A percentile compares a stretch with the other conserved stretches of the same genome.
These are phyloP conservation scores for Haliclona indistincta DNA, from an alignment of 37 sponge, comb jelly and placozoan genomes.

Conservation along the genomic window DNA sequence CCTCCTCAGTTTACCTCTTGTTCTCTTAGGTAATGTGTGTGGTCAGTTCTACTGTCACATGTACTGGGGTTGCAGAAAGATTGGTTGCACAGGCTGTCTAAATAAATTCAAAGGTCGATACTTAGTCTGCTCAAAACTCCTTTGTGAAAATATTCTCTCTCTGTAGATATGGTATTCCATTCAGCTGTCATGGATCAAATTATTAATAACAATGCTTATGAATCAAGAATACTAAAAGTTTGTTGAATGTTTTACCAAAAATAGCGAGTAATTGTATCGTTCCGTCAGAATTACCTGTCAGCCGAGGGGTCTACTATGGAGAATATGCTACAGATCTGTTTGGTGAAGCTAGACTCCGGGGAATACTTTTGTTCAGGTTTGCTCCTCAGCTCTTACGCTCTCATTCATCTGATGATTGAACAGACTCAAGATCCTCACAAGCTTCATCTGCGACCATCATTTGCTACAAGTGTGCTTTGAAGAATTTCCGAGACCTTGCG, in stretches of 20 bases:
- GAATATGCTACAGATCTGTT: constrained; percentile 43
- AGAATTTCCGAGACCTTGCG: constrained; percentile 64
- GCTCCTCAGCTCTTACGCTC: background rate
- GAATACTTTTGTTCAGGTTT: constrained; percentile 49
- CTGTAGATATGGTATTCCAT: constrained; percentile 57
- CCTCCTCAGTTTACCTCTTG: too few species aligned
- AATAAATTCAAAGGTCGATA: constrained; percentile 63
- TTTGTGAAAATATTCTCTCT: background rate
- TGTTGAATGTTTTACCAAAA: background rate
- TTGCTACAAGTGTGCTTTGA: constrained; percentile 61
- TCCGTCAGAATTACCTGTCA: constrained; percentile 58
- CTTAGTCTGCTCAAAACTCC: background rate
- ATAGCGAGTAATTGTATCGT: background rate
- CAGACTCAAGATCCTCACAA: constrained; percentile 2
- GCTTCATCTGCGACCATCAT: constrained; percentile 16
- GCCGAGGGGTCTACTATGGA: constrained; percentile 33
- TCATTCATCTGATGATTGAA: background rate
- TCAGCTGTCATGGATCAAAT: constrained; percentile 21
- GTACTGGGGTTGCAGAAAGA: constrained; percentile 85
- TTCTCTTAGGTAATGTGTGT: constrained; percentile 74
- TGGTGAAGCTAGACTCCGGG: constrained; percentile 53
- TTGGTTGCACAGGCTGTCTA: constrained; percentile 76
- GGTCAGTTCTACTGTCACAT: constrained; percentile 67
- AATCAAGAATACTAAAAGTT: constrained; percentile 75
- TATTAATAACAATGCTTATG: constrained; percentile 58